Evolutionary conservation across 2,797 vertebrate genomes (phyloP).

Genomic region (Xiphophorus birchmanni): DNA sequence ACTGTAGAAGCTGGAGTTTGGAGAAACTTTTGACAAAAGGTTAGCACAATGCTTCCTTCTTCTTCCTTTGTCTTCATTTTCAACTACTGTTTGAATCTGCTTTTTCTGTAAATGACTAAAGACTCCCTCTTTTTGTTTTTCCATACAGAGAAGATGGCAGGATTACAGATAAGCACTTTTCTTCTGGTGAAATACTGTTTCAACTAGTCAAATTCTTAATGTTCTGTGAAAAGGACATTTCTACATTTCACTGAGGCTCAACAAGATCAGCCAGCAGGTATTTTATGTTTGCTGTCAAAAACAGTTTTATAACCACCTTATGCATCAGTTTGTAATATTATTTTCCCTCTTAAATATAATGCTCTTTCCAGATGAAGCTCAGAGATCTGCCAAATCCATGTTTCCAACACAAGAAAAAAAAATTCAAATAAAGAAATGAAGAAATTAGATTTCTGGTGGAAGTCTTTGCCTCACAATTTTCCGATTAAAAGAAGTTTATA

Average conservation of each 20-base stretch:
- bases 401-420: neutral
- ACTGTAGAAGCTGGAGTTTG: neutral
- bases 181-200: slow-evolving; percentile 25
- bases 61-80: neutral
- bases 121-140: slow-evolving; percentile 6
- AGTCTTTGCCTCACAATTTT: neutral
- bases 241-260: slow-evolving; percentile 45
- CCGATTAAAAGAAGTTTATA: neutral
- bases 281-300: slow-evolving; percentile 56
- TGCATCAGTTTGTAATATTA: neutral
- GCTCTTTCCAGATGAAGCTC: slow-evolving; percentile 9
- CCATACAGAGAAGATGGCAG: neutral
- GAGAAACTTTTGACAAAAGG: neutral
- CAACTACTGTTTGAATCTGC: neutral
- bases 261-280: slow-evolving; percentile 20
- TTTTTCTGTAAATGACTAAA: neutral
- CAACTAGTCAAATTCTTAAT: slow-evolving; percentile 26
- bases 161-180: slow-evolving; percentile 25
- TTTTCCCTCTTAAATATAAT: neutral
- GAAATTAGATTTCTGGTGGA: neutral
- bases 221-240: slow-evolving; percentile 37
- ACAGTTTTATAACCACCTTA: slow-evolving; percentile 31
- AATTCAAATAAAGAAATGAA: neutral
- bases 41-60: neutral
- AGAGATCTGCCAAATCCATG: slow-evolving; percentile 4